phyloP scores from a whole-genome alignment of 2,888 invertebrate genomes.

The Idaea aversata region DNA sequence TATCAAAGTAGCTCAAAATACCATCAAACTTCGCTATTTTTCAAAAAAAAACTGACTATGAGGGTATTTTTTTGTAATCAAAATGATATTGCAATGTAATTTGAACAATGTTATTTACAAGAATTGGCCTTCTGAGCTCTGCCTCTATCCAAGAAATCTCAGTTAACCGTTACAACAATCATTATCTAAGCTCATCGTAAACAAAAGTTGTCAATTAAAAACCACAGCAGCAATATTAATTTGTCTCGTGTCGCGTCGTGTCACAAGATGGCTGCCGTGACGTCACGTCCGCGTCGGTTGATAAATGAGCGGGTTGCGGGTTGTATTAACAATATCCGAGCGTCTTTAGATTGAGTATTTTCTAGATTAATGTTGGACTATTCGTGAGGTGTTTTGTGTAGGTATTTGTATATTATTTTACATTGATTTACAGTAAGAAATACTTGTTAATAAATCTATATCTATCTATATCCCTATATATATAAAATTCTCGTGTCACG shows the following conservation, averaged over 20 bases:
- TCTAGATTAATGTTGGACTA: constrained; percentile 23
- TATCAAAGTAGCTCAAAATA: too few relatives aligned
- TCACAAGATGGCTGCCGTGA: constrained; percentile 33
- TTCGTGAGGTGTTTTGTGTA: background rate
- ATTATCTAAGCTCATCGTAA: constrained; percentile 1
- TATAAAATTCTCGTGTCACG: too few relatives aligned
- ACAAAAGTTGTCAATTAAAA: constrained; percentile 15
- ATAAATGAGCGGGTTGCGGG: constrained; percentile 41
- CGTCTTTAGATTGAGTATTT: constrained; percentile 12
- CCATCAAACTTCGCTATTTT: too few relatives aligned
- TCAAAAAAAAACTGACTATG: too few relatives aligned
- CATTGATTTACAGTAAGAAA: background rate
- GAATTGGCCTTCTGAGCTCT: background rate
- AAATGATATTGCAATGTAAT: too few relatives aligned
- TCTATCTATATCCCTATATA: too few relatives aligned
- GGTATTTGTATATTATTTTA: background rate
- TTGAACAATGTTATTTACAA: too few relatives aligned
- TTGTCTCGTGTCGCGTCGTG: constrained; percentile 29
- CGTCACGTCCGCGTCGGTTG: constrained; percentile 40
- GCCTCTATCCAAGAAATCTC: background rate
- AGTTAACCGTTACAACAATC: background rate
- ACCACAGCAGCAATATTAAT: constrained; percentile 34
- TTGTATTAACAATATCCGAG: constrained; percentile 15
- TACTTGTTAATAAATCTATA: too few relatives aligned
- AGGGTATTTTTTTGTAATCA: too few relatives aligned